A percentile compares a stretch with the other conserved stretches of the same genome.
phyloP scores from a whole-genome alignment of 1,140 invertebrate species.

The Caenorhabditis remanei region DNA sequence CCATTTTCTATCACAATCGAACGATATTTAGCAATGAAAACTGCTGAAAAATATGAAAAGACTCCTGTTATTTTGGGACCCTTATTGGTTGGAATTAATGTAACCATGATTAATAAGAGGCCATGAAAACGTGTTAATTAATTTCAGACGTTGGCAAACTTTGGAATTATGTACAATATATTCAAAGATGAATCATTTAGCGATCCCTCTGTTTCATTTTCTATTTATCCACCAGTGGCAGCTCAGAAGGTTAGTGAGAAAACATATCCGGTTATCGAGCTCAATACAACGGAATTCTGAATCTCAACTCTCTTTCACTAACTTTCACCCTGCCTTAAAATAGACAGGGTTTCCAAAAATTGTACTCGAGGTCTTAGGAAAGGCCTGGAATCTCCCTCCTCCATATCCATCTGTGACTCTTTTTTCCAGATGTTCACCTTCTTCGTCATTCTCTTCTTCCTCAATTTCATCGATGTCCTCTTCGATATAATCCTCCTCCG shows the following conservation, averaged over 20 bases:
- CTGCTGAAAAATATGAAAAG: not conserved
- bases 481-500: not conserved
- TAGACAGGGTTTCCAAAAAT: too few species aligned
- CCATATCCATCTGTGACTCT: too few species aligned
- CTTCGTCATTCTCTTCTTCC: not conserved
- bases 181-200: not conserved
- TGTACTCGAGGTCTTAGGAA: too few species aligned
- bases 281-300: too few species aligned
- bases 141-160: not conserved
- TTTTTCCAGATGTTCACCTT: not conserved
- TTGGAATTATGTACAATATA: not conserved
- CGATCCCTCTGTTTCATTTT: constrained; percentile 3
- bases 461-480: not conserved
- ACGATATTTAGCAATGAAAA: not conserved
- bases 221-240: not conserved
- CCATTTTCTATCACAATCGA: constrained; percentile 6
- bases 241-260: not conserved
- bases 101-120: not conserved
- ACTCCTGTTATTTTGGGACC: not conserved
- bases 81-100: not conserved
- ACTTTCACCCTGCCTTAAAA: too few species aligned
- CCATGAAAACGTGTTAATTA: not conserved
- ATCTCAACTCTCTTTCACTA: too few species aligned
- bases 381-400: too few species aligned
- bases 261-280: too few species aligned